Evolutionary conservation across 2,113 vertebrate genomes (phyloP), one percentile per base, ranked within the genome.

Genomic region (Alouatta palliata): DNA sequence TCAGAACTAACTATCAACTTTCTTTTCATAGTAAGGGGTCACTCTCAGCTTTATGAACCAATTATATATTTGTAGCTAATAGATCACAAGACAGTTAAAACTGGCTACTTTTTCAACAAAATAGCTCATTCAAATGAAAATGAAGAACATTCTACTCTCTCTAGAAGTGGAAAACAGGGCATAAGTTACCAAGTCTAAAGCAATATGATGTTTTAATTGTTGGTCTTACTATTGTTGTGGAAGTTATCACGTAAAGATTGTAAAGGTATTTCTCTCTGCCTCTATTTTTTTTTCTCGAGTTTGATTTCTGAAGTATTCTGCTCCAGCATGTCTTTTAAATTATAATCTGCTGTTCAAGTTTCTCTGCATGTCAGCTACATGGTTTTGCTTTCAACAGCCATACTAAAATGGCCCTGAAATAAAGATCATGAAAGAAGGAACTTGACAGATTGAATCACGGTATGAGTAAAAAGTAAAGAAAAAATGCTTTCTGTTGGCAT

Each of bases 251-350:
- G 16, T 17, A 52, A 52, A 52, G 16, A 5, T 17, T 43, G 43
- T 71, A 84, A 84, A 79, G 8, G 3, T 21, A 23, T 82, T 54
- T 52, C 20, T 45, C 19, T 52, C 21, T 75, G 8, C 45, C 70
- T 71, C 17, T 37, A 3, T 71, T 20, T 71, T 71, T 30, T 61
- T 61, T 19, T 71, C 27, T 4, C 45, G 21, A 43, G 16, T 45
- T 93, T 86, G 16, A 71, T 64, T 85, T 86, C 21, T 37, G 16
- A 84, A 45, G 8, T 70, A 47, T 56, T 92, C n/a, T 79, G 52
- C 6, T 43, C 19, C 21, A 30, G 27, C 1, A 25, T 6, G 3
- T 3, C 0, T 61, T 91, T 95, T 47, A 40, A 83, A 66, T 79
- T n/a, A 23, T 19, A 82, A 71, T 8, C 83, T 32, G 1, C 43